Percentiles rank a stretch among this genome's conserved stretches.
Evolutionary conservation across 2,888 invertebrate species (phyloP).

Genomic region (Acrocera orbiculus): DNA sequence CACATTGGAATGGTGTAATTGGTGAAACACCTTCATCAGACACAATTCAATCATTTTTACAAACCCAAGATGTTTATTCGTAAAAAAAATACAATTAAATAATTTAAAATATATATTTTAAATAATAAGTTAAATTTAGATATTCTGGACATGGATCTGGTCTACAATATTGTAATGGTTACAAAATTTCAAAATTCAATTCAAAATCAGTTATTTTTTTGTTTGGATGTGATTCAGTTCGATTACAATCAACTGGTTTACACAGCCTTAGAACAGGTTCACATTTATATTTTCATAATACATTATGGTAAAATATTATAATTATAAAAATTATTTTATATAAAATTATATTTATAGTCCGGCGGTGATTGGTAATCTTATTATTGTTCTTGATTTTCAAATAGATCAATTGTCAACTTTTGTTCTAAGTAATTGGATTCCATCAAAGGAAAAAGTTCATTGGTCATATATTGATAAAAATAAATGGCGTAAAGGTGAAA

Average conservation of each 20-base stretch:
- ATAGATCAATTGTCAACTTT: constrained; percentile 34
- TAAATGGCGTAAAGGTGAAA: constrained; percentile 28
- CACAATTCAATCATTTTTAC: constrained; percentile 34
- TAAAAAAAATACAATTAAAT: constrained; percentile 24
- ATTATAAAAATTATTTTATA: not conserved
- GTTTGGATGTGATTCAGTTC: constrained; percentile 45
- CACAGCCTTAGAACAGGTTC: constrained; percentile 32
- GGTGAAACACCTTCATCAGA: constrained; percentile 35
- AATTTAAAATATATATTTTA: not conserved
- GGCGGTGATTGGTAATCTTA: constrained; percentile 35
- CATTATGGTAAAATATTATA: constrained; percentile 18
- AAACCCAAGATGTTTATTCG: constrained; percentile 39
- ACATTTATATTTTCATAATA: constrained; percentile 33
- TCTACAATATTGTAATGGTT: constrained; percentile 37
- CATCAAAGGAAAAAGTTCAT: constrained; percentile 21
- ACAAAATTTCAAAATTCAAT: constrained; percentile 36
- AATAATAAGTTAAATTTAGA: constrained; percentile 23
- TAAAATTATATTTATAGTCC: constrained; percentile 23
- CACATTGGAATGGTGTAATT: constrained; percentile 31
- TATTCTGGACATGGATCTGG: constrained; percentile 57
- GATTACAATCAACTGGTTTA: constrained; percentile 29
- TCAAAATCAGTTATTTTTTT: constrained; percentile 42
- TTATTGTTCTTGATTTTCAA: constrained; percentile 35
- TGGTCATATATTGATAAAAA: constrained; percentile 33
- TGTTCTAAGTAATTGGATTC: constrained; percentile 34